A percentile compares a stretch with the other conserved stretches of the same genome.
Evolutionary conservation across 2,113 vertebrate species (phyloP).

Genomic region (Morone saxatilis): DNA sequence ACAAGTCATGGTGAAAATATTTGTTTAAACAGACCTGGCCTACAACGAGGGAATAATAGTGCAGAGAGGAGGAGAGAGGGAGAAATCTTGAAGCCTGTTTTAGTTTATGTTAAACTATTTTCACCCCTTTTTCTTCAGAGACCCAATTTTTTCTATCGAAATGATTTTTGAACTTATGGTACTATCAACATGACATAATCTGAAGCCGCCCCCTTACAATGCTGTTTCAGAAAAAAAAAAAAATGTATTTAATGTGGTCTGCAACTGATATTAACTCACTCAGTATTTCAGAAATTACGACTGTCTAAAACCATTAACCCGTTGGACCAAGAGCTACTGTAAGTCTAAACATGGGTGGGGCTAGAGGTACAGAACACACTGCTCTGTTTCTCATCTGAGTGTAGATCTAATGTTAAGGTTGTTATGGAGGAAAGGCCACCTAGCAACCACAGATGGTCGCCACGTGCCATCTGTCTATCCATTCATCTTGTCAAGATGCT

Average conservation of each 20-base stretch:
- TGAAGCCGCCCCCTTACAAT: neutral
- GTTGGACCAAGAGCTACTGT: conserved; percentile 18
- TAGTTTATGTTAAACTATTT: conserved; percentile 36
- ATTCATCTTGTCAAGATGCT: conserved; percentile 63
- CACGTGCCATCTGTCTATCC: conserved; percentile 59
- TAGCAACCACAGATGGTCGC: conserved; percentile 65
- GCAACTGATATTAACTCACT: neutral
- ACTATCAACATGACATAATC: neutral
- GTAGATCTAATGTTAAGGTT: conserved; percentile 42
- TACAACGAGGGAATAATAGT: conserved; percentile 52
- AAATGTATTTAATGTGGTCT: neutral
- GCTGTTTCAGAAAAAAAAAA: neutral
- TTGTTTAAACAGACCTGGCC: conserved; percentile 71
- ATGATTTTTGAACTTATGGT: neutral
- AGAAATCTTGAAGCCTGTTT: conserved; percentile 15
- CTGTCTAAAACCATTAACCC: neutral
- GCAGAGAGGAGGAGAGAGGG: conserved; percentile 21
- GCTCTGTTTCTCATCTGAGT: conserved; percentile 59
- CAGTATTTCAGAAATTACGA: neutral
- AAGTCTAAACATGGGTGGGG: conserved; percentile 4
- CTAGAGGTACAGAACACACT: neutral
- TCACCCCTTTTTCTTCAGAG: neutral
- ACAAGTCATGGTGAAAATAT: conserved; percentile 74
- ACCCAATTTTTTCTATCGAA: neutral
- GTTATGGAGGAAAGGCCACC: conserved; percentile 55